Base-by-base conservation (phyloP, 2,797 vertebrate species). In the Mareca penelope region DNA sequence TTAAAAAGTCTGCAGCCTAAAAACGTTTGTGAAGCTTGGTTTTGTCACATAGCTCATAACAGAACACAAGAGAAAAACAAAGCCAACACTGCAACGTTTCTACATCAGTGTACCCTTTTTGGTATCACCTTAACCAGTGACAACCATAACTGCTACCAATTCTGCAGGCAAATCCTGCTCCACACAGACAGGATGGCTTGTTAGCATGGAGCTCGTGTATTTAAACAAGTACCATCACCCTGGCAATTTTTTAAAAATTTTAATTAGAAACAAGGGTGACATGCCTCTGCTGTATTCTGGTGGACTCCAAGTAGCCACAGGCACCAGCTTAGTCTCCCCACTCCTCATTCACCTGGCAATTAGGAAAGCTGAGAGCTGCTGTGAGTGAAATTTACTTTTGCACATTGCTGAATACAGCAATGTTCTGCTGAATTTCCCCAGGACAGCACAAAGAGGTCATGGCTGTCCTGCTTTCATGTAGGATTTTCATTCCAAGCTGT, bases 271-370 rank as follows among this genome's bases (percentile, higher is more conserved):
- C 18, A 6, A 55, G 42, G 44, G 35, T 15, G 24, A 55, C 67
- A 68, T 39, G 37, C 37, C 90, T 71, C 61, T 53, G 35, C 84
- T 61, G 44, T 31, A 83, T 85, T 82, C 86, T 89, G 86, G 33
- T 28, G 67, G 52, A 84, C 44, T 77, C 72, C 55, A 81, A 81
- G 78, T 65, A 90, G 90, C 88, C 83, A 91, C 55, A 35, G 92
- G 88, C 92, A 88, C 31, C 33, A 78, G 88, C 57, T 77, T 80
- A 12, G 85, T 79, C 69, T 82, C 89, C 93, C 90, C 68, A 91
- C 57, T 67, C 77, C 48, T 84, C 78, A 69, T 95, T 95, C 84
- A 94, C 95, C 93, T 96, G 94, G 93, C 93, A 96, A 93, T 95
- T 80, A 93, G 89, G 85, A 80, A 90, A 94, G 88, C 70, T 0